Evolutionary conservation across 1,140 invertebrate species (phyloP).

Genomic region (Trachymyrmex septentrionalis): DNA sequence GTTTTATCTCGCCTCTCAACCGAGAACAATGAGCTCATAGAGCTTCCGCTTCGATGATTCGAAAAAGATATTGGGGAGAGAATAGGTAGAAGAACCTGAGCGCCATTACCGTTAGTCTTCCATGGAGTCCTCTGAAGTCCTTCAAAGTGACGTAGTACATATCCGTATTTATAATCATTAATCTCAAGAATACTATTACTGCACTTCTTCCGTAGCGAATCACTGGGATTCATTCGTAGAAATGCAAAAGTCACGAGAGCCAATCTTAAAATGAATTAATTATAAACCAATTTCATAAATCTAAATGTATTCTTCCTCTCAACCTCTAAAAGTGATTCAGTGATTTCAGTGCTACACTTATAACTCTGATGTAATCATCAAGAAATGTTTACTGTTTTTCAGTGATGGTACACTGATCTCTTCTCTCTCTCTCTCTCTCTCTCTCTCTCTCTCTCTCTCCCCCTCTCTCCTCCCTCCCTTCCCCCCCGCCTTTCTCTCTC

Average conservation of each 20-base stretch:
- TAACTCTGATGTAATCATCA: no score
- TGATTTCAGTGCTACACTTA: no score
- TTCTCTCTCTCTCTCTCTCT: no score
- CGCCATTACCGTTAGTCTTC: constrained; percentile 50
- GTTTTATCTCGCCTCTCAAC: constrained; percentile 53
- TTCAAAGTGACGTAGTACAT: constrained; percentile 34
- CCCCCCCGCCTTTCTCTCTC: no score
- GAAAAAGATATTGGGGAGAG: constrained; percentile 46
- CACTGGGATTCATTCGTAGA: not conserved
- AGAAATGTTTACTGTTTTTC: no score
- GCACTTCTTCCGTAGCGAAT: not conserved
- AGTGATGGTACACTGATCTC: no score
- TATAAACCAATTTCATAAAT: constrained; percentile 33
- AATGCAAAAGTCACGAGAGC: not conserved
- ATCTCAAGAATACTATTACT: constrained; percentile 28
- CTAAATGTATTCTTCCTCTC: not conserved
- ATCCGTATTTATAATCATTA: constrained; percentile 34
- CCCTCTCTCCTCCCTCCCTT: no score
- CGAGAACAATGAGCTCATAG: constrained; percentile 62
- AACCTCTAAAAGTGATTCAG: no score
- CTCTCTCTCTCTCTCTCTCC: no score
- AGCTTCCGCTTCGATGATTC: constrained; percentile 57
- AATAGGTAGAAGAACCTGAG: constrained; percentile 24
- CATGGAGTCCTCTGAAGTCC: constrained; percentile 3
- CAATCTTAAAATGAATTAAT: constrained; percentile 18